Conservation (phyloP, 1,140 invertebrate species). For the Drosophila yakuba region DNA sequence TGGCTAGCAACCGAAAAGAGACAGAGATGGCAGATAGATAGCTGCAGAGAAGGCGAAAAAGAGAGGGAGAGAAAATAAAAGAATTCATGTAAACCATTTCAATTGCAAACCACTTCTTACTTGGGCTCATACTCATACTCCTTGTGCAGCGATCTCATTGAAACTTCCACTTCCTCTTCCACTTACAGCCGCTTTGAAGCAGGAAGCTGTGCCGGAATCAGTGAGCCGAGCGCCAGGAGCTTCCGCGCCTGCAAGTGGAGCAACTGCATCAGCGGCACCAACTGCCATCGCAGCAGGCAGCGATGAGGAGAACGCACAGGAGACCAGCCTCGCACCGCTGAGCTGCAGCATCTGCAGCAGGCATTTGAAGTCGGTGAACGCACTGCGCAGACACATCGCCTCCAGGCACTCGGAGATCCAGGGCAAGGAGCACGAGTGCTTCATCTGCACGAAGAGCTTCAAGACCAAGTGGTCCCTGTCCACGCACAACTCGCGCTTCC, state of each 20-base stretch:
- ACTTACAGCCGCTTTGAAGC: not conserved
- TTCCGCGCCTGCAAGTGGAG: too few species aligned
- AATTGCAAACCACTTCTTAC: not conserved
- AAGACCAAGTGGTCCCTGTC: constrained; percentile 84
- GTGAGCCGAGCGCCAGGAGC: not conserved
- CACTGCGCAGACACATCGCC: constrained; percentile 71
- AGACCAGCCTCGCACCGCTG: constrained; percentile 12
- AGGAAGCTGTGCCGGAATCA: too few species aligned
- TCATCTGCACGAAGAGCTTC: constrained; percentile 77
- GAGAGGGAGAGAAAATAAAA: constrained; percentile 20
- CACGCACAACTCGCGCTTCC: constrained; percentile 83
- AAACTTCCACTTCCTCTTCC: not conserved
- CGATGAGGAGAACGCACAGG: constrained; percentile 38
- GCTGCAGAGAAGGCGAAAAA: not conserved
- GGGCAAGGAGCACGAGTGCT: constrained; percentile 73
- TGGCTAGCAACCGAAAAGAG: constrained; percentile 24
- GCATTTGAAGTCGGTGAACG: constrained; percentile 73
- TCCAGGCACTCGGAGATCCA: constrained; percentile 77
- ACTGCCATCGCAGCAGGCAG: not conserved
- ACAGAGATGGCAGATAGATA: constrained; percentile 12
- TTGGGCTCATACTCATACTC: too few species aligned
- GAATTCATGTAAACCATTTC: constrained; percentile 45
- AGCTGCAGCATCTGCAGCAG: constrained; percentile 73
- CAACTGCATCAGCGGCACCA: not conserved
- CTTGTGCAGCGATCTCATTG: not conserved